Conservation (phyloP, 2,888 invertebrate species). For the Phaedon cochleariae region DNA sequence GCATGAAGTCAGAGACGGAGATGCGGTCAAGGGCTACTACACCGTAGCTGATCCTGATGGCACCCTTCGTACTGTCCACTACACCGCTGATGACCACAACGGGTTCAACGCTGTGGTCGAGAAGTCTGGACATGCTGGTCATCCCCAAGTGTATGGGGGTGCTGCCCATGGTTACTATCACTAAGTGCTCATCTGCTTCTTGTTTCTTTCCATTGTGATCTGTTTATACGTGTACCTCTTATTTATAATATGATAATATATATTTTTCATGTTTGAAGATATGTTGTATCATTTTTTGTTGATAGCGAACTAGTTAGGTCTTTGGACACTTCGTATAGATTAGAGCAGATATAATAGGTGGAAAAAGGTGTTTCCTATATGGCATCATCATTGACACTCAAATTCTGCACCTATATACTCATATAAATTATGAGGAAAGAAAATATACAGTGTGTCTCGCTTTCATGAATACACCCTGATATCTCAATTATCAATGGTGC, state of each 20-base stretch:
- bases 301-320: too few relatives aligned
- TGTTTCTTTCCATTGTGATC: constrained; percentile 16
- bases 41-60: constrained; percentile 66
- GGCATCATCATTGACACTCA: too few relatives aligned
- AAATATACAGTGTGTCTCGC: too few relatives aligned
- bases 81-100: constrained; percentile 66
- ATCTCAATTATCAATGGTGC: too few relatives aligned
- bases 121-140: constrained; percentile 64
- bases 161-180: constrained; percentile 11
- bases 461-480: too few relatives aligned
- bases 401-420: too few relatives aligned
- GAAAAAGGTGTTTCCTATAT: too few relatives aligned
- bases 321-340: too few relatives aligned
- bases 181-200: background rate
- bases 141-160: constrained; percentile 29
- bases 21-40: constrained; percentile 63
- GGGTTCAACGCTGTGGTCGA: constrained; percentile 59
- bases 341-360: too few relatives aligned
- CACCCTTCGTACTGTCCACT: constrained; percentile 65
- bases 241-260: constrained; percentile 15
- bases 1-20: constrained; percentile 66
- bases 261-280: background rate
- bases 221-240: constrained; percentile 5
- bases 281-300: too few relatives aligned
- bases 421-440: too few relatives aligned